Conservation (phyloP, 1,140 invertebrate genomes). For the Idris sp. region DNA sequence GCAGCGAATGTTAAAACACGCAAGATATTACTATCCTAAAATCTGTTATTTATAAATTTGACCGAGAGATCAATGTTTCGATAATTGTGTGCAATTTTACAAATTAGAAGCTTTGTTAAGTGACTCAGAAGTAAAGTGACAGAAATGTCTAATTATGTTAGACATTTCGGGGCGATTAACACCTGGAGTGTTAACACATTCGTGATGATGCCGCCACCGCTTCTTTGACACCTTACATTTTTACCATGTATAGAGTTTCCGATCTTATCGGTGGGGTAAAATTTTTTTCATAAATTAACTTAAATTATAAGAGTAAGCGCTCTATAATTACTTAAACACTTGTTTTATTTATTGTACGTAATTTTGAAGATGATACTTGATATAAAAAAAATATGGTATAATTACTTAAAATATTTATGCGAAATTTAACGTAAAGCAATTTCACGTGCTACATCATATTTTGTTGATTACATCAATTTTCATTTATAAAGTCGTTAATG, state of each 20-base stretch:
- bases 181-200: constrained; percentile 36
- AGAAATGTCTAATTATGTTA: constrained; percentile 11
- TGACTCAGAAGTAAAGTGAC: neutral
- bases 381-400: neutral
- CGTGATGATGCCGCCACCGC: constrained; percentile 5
- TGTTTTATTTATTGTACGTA: constrained; percentile 18
- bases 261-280: constrained; percentile 29
- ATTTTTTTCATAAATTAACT: constrained; percentile 49
- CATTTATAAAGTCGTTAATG: neutral
- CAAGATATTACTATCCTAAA: no score
- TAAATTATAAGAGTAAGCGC: constrained; percentile 23
- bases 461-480: neutral
- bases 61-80: no score
- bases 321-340: constrained; percentile 37
- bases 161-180: constrained; percentile 26
- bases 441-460: neutral
- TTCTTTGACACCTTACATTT: constrained; percentile 31
- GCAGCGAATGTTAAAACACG: no score
- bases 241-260: neutral
- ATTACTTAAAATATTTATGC: constrained; percentile 13
- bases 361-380: constrained; percentile 9
- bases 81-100: neutral
- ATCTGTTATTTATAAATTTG: no score
- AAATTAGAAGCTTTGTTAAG: neutral
- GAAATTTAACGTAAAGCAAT: constrained; percentile 5